These are phyloP conservation scores for Catharus bicknelli DNA, from an alignment of 2,113 vertebrate genomes.

Conservation along the genomic window DNA sequence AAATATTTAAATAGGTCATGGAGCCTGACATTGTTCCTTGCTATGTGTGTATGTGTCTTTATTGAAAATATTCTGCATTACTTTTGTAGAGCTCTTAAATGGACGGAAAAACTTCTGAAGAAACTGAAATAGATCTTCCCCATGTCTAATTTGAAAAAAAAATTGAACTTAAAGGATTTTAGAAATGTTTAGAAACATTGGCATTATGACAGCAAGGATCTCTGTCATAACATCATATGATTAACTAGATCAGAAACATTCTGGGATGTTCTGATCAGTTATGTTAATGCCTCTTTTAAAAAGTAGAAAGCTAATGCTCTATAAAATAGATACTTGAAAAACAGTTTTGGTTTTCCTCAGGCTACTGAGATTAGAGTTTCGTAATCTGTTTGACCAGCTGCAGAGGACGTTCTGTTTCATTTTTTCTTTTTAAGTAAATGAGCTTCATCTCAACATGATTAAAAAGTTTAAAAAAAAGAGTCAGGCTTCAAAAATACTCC, in stretches of 20 bases:
- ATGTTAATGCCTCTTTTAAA: constrained; percentile 17
- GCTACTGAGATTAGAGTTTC: constrained; percentile 62
- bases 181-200: constrained; percentile 22
- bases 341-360: constrained; percentile 56
- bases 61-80: background rate
- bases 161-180: background rate
- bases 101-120: background rate
- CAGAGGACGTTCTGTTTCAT: constrained; percentile 58
- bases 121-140: background rate
- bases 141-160: constrained; percentile 2
- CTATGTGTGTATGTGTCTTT: background rate
- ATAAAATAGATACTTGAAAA: constrained; percentile 56
- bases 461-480: background rate
- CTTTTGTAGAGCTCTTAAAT: background rate
- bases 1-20: background rate
- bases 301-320: constrained; percentile 25
- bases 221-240: constrained; percentile 12
- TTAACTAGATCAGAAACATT: constrained; percentile 44
- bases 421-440: constrained; percentile 57
- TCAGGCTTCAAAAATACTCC: constrained; percentile 30
- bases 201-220: constrained; percentile 28
- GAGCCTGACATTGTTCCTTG: background rate
- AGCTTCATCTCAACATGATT: constrained; percentile 59
- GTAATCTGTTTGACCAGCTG: constrained; percentile 70
- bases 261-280: constrained; percentile 50